Evolutionary conservation across 2,797 vertebrate species (phyloP), one percentile per base, ranked within the genome.

Genomic region (Novumbra hubbsi): DNA sequence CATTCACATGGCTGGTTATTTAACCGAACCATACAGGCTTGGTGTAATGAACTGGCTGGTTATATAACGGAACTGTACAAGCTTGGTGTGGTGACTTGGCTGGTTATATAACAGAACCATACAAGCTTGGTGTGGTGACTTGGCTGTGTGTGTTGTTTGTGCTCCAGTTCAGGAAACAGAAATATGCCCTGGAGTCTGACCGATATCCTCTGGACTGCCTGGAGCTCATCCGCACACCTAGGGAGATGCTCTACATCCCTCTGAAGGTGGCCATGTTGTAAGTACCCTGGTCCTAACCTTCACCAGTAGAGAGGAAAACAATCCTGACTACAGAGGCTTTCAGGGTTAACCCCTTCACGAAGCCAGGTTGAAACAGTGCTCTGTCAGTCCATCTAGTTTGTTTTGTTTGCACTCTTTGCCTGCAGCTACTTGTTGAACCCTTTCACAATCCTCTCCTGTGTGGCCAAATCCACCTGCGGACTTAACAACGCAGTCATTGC

Each of bases 371-470:
- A 17, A 64, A 12, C 28, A 64, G 1, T 19, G 62, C 62, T 8
- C 28, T 57, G 19, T 57, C 55, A 24, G 24, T 11, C 41, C 3
- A 45, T 11, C 41, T 45, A 45, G 9, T 45, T 45, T 1, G 14
- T 69, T 21, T 19, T 11, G 11, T 27, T 49, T 19, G 28, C 4
- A 15, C 74, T 34, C 45, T 70, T 34, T 69, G 8, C 65, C 21
- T n/a, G 3, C 30, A 99, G 97, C 89, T 99, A 99, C 80, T 91
- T 99, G 82, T 83, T 99, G 88, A 99, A 98, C 91, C 98, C 97
- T 8, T 99, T 98, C 88, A 97, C 95, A 69, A 91, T 99, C 90
- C 91, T 98, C 80, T 98, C 96, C 80, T 99, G 98, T 74, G 95
- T 99, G 38, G 98, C 98, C 78, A 98, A 98, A 91, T 98, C 97